phyloP scores from a whole-genome alignment of 2,888 invertebrate species.

The Drosophila robusta region DNA sequence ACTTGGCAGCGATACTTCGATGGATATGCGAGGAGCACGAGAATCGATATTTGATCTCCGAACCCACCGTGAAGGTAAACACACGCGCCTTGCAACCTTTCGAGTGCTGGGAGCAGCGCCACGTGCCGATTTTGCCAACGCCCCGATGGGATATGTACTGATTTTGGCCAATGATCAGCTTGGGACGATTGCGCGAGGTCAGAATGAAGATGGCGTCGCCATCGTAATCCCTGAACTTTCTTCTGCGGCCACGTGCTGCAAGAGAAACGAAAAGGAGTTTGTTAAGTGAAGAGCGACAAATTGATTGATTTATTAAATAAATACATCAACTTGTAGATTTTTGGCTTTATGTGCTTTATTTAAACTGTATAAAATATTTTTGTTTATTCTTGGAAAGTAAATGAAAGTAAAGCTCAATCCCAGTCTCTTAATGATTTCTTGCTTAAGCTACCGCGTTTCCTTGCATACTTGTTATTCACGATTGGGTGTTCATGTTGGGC shows the following conservation, averaged over 20 bases:
- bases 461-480: too few relatives aligned
- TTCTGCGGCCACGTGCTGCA: slow-evolving; percentile 18
- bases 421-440: not conserved
- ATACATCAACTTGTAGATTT: too few relatives aligned
- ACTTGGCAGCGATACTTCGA: slow-evolving; percentile 13
- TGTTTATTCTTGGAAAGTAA: too few relatives aligned
- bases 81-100: slow-evolving; percentile 64
- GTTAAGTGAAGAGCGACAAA: not conserved
- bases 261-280: slow-evolving; percentile 10
- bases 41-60: slow-evolving; percentile 67
- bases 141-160: slow-evolving; percentile 51
- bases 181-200: slow-evolving; percentile 39
- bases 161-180: slow-evolving; percentile 50
- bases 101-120: slow-evolving; percentile 66
- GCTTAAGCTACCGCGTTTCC: not conserved
- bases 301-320: too few relatives aligned
- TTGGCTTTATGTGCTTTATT: too few relatives aligned
- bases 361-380: too few relatives aligned
- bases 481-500: not conserved
- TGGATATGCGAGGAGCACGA: slow-evolving; percentile 64
- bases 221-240: slow-evolving; percentile 31
- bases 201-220: slow-evolving; percentile 45
- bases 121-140: slow-evolving; percentile 46
- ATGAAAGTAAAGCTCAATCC: too few relatives aligned
- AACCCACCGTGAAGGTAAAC: slow-evolving; percentile 51